Evolutionary conservation across 1,140 invertebrate genomes (phyloP).

Genomic region (Drosophila subpulchrella): DNA sequence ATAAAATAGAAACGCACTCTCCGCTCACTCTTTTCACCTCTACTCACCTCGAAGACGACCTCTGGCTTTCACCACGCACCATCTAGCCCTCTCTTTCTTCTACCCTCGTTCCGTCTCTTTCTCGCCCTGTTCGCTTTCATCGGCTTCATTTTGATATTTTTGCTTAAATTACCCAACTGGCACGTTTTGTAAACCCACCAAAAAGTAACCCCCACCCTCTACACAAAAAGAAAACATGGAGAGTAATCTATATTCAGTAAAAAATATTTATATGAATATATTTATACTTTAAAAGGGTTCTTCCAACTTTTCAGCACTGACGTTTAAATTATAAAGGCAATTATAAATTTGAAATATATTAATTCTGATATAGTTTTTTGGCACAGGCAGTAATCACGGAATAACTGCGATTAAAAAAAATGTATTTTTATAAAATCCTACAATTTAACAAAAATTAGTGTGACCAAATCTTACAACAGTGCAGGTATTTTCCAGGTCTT

Average conservation of each 20-base stretch:
- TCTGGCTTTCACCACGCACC: conserved; percentile 30
- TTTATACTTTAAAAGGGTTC: too few relatives aligned
- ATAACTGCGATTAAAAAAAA: too few relatives aligned
- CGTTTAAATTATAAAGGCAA: too few relatives aligned
- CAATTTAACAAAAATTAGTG: neutral
- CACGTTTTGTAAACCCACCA: conserved; percentile 45
- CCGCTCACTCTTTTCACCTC: conserved; percentile 24
- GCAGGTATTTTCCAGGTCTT: too few relatives aligned
- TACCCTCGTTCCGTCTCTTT: neutral
- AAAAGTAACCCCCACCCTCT: neutral
- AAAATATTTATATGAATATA: neutral
- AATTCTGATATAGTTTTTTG: too few relatives aligned
- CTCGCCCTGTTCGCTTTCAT: conserved; percentile 17
- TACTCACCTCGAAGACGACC: conserved; percentile 29
- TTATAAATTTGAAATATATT: too few relatives aligned
- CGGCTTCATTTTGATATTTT: conserved; percentile 52
- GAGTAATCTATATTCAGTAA: neutral
- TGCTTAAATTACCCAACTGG: conserved; percentile 69
- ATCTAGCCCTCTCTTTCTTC: neutral
- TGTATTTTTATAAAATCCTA: too few relatives aligned
- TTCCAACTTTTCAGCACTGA: too few relatives aligned
- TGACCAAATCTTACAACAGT: neutral
- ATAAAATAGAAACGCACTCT: conserved; percentile 14
- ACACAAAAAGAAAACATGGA: neutral
- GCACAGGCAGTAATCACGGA: too few relatives aligned